phyloP scores from a whole-genome alignment of 2,888 invertebrate species.

The Achlya flavicornis region DNA sequence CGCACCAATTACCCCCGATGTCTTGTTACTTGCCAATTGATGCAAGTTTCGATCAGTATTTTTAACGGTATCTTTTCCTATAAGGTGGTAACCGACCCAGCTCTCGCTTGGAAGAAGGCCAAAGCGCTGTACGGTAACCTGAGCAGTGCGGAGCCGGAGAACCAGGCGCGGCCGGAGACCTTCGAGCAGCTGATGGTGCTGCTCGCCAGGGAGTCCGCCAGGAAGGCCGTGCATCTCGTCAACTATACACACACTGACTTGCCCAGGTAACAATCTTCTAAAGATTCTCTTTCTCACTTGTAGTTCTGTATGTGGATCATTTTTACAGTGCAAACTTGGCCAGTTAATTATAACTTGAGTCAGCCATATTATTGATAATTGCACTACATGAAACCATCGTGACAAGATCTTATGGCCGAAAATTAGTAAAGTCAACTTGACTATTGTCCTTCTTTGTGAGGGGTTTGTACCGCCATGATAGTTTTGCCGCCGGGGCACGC shows the following conservation, averaged over 20 bases:
- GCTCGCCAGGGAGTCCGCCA: conserved; percentile 89
- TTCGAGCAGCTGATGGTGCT: conserved; percentile 90
- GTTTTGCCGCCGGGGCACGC: too few relatives aligned
- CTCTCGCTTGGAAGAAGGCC: conserved; percentile 88
- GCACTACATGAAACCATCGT: too few relatives aligned
- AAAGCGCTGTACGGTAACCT: conserved; percentile 88
- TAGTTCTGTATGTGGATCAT: too few relatives aligned
- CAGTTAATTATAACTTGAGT: too few relatives aligned
- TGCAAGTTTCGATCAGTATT: background rate
- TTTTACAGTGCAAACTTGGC: too few relatives aligned
- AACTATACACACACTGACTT: conserved; percentile 87
- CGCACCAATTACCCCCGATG: too few relatives aligned
- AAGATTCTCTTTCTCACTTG: background rate
- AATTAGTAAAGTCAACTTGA: too few relatives aligned
- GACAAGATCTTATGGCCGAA: too few relatives aligned
- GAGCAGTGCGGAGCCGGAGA: conserved; percentile 92
- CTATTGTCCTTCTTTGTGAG: background rate
- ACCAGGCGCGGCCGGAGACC: conserved; percentile 91
- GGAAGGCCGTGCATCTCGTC: conserved; percentile 90
- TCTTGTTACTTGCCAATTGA: too few relatives aligned
- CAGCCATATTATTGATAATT: too few relatives aligned
- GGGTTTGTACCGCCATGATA: too few relatives aligned
- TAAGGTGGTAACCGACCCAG: conserved; percentile 91
- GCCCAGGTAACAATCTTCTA: conserved; percentile 76
- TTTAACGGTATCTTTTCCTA: background rate